phyloP scores from a whole-genome alignment of 1,140 invertebrate species.

The Monomorium pharaonis region DNA sequence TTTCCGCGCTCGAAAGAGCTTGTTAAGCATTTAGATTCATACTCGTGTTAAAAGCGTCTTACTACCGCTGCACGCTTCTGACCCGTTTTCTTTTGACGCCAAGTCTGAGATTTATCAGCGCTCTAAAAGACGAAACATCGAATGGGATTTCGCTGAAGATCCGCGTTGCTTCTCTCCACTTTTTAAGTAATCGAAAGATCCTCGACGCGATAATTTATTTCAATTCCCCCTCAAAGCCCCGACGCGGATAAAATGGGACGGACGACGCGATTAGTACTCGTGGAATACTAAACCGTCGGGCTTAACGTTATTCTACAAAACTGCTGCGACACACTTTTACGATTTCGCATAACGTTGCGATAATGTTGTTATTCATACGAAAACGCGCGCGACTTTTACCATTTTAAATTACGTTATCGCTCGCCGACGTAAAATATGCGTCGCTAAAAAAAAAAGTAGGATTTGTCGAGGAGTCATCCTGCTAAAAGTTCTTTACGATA shows the following conservation, averaged over 20 bases:
- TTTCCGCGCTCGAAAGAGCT: not conserved
- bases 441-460: constrained; percentile 2
- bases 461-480: constrained; percentile 10
- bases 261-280: constrained; percentile 24
- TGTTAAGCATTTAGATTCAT: constrained; percentile 43
- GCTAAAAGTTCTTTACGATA: constrained; percentile 14
- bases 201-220: constrained; percentile 50
- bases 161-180: constrained; percentile 25
- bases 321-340: not conserved
- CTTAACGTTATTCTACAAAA: not conserved
- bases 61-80: constrained; percentile 2
- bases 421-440: constrained; percentile 10
- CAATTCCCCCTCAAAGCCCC: constrained; percentile 23
- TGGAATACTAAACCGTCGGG: not conserved
- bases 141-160: constrained; percentile 36
- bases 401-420: constrained; percentile 16
- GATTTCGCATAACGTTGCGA: not conserved
- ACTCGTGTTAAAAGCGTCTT: constrained; percentile 55
- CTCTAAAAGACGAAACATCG: constrained; percentile 21
- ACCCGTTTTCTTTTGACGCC: constrained; percentile 55
- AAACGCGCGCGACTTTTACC: not conserved
- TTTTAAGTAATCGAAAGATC: constrained; percentile 54
- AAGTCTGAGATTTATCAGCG: constrained; percentile 41
- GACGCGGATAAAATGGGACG: not conserved
- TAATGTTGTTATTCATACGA: not conserved